These are phyloP conservation scores for Microctonus aethiopoides DNA, from an alignment of 2,888 invertebrate genomes.

Conservation along the genomic window DNA sequence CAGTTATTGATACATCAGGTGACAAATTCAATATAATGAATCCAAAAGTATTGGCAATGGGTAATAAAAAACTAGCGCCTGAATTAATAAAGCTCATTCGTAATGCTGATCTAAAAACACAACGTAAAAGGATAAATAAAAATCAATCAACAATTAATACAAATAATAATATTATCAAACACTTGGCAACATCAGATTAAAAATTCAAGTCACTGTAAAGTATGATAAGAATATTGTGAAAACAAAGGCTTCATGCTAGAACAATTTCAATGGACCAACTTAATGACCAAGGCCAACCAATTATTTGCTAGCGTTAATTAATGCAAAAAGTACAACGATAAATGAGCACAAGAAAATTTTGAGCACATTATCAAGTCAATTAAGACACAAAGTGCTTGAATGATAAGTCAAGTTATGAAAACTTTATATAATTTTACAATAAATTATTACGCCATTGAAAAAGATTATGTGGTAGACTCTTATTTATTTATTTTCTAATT, in stretches of 20 bases:
- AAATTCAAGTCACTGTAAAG: too few relatives aligned
- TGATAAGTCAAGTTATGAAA: not conserved
- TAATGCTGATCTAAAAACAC: constrained; percentile 66
- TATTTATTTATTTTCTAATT: not conserved
- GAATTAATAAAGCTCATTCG: constrained; percentile 69
- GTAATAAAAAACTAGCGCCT: constrained; percentile 68
- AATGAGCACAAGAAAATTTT: not conserved
- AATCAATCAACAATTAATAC: not conserved
- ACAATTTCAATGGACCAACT: not conserved
- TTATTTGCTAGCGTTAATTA: constrained; percentile 32
- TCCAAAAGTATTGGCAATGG: constrained; percentile 70
- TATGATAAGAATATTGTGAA: too few relatives aligned
- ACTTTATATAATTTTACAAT: not conserved
- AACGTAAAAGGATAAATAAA: constrained; percentile 43
- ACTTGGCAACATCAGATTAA: too few relatives aligned
- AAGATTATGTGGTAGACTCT: not conserved
- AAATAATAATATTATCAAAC: too few relatives aligned
- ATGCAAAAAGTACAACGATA: constrained; percentile 21
- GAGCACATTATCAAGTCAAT: not conserved
- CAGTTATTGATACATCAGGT: constrained; percentile 73
- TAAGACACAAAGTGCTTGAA: not conserved
- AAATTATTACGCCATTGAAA: not conserved
- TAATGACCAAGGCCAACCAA: too few relatives aligned
- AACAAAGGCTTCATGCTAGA: too few relatives aligned
- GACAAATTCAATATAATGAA: constrained; percentile 72